Base-by-base conservation (phyloP, 2,797 vertebrate genomes). In the Falco concolor region DNA sequence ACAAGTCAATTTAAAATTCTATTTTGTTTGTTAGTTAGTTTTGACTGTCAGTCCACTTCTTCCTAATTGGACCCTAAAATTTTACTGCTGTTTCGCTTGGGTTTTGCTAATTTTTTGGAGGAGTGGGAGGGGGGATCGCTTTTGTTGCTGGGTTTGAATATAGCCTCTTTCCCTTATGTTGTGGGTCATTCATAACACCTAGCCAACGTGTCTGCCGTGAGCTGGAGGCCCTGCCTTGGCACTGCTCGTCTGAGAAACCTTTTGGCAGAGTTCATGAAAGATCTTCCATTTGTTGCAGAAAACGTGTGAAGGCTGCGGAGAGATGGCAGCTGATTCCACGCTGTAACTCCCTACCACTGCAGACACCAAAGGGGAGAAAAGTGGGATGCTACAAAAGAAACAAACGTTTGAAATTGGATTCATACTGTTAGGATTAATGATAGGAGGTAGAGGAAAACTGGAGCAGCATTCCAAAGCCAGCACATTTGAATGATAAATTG, bases 401-500 rank as follows among this genome's bases (percentile, higher is more conserved):
- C 91, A 95, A 95, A 95, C 72, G 2, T 78, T 93, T 90, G 94
- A 96, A 97, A 97, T 93, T 95, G 86, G 93, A 94, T 97, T 97
- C 95, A 96, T 93, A 91, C 89, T 91, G 89, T 96, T 97, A 96
- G 95, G 91, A 97, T 97, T 97, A 97, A 97, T 86, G 87, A 96
- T 57, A 86, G 97, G 94, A 97, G 86, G 92, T 94, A 93, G 93
- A 96, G 81, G 88, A 95, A 96, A 96, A 96, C 82, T 82, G 75
- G 82, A 87, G 93, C 74, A 90, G 84, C 8, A 32, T 94, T 96
- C 83, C 87, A 97, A 81, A 96, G 95, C 96, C 95, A 94, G 84
- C 95, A 92, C 52, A 75, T 91, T 96, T 82, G 64, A 94, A 97
- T 97, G 97, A 98, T 98, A 97, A 97, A 98, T 97, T 92, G 86